These are phyloP conservation scores for Syrphus vitripennis DNA, from an alignment of 2,888 invertebrate genomes.

Conservation along the genomic window DNA sequence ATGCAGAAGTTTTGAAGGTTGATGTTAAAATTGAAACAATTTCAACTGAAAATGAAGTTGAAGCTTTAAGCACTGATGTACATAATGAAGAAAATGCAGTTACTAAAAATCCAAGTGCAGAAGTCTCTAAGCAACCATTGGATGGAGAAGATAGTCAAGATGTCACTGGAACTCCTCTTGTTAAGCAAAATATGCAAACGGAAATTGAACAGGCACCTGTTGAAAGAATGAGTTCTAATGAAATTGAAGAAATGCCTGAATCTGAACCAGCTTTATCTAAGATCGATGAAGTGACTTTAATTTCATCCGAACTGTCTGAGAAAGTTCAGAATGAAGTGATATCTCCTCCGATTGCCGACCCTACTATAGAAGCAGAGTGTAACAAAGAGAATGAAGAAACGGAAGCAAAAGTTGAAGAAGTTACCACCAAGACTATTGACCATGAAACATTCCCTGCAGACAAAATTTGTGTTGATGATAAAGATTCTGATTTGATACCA, in stretches of 20 bases:
- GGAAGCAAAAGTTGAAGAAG: not conserved
- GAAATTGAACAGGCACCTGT: not conserved
- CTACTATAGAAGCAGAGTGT: not conserved
- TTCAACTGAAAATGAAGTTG: not conserved
- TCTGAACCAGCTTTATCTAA: not conserved
- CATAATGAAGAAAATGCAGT: fast-evolving
- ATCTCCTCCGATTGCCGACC: not conserved
- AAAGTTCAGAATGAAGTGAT: too few relatives aligned
- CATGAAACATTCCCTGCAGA: not conserved
- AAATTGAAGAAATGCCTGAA: not conserved
- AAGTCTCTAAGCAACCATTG: too few relatives aligned
- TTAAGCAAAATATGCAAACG: not conserved
- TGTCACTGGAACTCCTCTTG: not conserved
- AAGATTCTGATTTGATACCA: not conserved
- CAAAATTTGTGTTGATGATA: not conserved
- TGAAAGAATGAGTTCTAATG: not conserved
- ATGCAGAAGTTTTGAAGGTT: not conserved
- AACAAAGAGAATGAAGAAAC: not conserved
- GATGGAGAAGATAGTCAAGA: not conserved
- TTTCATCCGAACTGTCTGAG: not conserved
- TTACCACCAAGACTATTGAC: not conserved
- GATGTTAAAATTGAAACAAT: not conserved
- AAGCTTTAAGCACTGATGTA: not conserved
- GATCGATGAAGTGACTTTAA: not conserved
- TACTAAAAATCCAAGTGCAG: not conserved